These are phyloP conservation scores for Nibea coibor DNA, from an alignment of 2,113 vertebrate species.

Conservation along the genomic window DNA sequence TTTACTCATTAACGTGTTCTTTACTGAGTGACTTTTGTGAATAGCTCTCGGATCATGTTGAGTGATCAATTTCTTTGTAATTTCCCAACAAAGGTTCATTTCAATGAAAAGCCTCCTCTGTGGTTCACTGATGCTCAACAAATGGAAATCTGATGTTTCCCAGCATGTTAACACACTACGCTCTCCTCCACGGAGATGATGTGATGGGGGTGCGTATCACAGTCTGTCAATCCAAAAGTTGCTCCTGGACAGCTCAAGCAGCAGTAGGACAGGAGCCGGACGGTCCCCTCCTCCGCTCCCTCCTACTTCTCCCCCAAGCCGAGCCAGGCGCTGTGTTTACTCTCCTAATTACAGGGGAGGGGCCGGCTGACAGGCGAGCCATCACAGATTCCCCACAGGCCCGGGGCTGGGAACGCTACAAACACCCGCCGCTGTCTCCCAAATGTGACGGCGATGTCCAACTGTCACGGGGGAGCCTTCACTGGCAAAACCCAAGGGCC, in stretches of 20 bases:
- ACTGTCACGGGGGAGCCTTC: slow-evolving; percentile 83
- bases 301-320: slow-evolving; percentile 71
- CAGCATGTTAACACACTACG: slow-evolving; percentile 1
- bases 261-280: slow-evolving; percentile 84
- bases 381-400: slow-evolving; percentile 83
- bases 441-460: slow-evolving; percentile 82
- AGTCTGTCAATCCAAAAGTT: slow-evolving; percentile 58
- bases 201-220: slow-evolving; percentile 23
- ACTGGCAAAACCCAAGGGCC: slow-evolving; percentile 79
- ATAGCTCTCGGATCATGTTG: slow-evolving; percentile 11
- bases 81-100: slow-evolving; percentile 33
- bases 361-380: slow-evolving; percentile 88
- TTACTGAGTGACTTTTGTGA: slow-evolving; percentile 3
- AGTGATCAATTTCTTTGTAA: slow-evolving; percentile 20
- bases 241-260: slow-evolving; percentile 86
- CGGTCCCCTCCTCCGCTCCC: slow-evolving; percentile 67
- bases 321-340: slow-evolving; percentile 93
- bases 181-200: slow-evolving; percentile 29
- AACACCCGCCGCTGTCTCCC: slow-evolving; percentile 81
- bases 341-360: slow-evolving; percentile 99
- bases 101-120: slow-evolving; percentile 17
- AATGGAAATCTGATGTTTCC: slow-evolving; percentile 20
- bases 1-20: neutral
- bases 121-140: slow-evolving; percentile 33
- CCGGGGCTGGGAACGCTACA: slow-evolving; percentile 79